Base-by-base conservation (phyloP, 92 coral and sea anemone genomes). In the Epizoanthus fatuus region DNA sequence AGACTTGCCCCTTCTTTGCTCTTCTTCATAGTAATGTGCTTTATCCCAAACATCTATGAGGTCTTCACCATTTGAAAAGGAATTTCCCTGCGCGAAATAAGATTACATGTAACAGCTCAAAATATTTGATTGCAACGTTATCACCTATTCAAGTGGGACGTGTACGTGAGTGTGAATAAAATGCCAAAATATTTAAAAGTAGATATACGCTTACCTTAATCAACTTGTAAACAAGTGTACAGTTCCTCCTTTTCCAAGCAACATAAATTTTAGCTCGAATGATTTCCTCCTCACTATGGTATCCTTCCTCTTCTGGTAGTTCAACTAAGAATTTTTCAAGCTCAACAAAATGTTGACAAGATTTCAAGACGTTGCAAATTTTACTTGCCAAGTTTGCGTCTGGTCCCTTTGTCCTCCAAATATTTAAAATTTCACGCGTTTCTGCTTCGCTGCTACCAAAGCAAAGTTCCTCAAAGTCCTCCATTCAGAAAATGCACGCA, bases 41-140 rank as follows among this genome's bases (percentile, higher is more conserved):
- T 75, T 88, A 57, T 88, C 91, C 91, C 91, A 88, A 74, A 81
- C 64, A 47, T 88, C 83, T 56, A 88, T 56, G 81, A 88, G 79
- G 63, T 88, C 91, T 38, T 73, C 91, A 20, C 91, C 91, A 74
- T 88, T 72, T 81, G 79, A 64, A 63, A 88, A 88, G 70, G 79
- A 42, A 75, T 88, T 73, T 20, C 45, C 79, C 88, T 84, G 75
- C 5, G 44, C 20, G 38, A 37, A 55, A 38, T 55, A 72, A 13
- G 32, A 12, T 63, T 74, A 62, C 2, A 5, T 25, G 35, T 17
- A 13, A 39, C 56, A 49, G 20, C 14, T 69, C 25, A 16, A 25
- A 52, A 63, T 65, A 37, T 45, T 51, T 6, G 53, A 82, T 57
- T 20, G 35, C 79, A 70, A 68, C 25, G 14, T 85, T 29, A 29